A percentile compares a stretch with the other conserved stretches of the same genome.
These are phyloP conservation scores for Meiosimyza platycephala DNA, from an alignment of 2,888 invertebrate species.

Conservation along the genomic window DNA sequence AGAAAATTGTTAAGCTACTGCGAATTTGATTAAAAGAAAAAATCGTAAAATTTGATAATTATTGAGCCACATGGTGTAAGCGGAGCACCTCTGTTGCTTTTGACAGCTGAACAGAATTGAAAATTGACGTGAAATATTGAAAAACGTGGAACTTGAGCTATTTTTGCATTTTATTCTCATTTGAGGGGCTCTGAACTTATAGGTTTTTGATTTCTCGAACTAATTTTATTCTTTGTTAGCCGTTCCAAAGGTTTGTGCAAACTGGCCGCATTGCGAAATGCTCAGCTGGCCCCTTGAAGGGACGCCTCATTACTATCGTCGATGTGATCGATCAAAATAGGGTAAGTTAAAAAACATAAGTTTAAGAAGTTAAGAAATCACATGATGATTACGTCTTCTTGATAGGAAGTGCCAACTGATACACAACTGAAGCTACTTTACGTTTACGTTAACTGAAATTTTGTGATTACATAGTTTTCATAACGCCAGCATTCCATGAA, in stretches of 20 bases:
- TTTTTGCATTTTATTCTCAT: too few species aligned
- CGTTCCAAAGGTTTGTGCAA: constrained; percentile 94
- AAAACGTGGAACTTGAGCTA: constrained; percentile 11
- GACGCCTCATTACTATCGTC: constrained; percentile 93
- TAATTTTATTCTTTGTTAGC: constrained; percentile 68
- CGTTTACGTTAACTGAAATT: constrained; percentile 36
- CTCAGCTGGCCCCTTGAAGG: constrained; percentile 88
- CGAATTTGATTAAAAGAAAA: neutral
- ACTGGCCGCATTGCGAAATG: constrained; percentile 97
- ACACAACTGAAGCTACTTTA: constrained; percentile 72
- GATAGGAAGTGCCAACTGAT: constrained; percentile 85
- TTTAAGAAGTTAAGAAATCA: neutral
- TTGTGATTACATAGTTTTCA: neutral
- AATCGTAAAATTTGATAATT: neutral
- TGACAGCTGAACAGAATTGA: neutral
- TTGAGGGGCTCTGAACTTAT: too few species aligned
- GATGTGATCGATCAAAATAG: constrained; percentile 98
- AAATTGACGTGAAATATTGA: neutral
- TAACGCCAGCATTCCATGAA: neutral
- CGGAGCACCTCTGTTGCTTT: neutral
- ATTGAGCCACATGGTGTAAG: constrained; percentile 8
- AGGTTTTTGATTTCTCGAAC: too few species aligned
- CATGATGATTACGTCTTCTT: constrained; percentile 70
- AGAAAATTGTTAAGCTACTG: neutral
- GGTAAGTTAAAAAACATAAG: constrained; percentile 68